These are phyloP conservation scores for Cynocephalus volans DNA, from an alignment of 2,113 vertebrate species.

Conservation along the genomic window DNA sequence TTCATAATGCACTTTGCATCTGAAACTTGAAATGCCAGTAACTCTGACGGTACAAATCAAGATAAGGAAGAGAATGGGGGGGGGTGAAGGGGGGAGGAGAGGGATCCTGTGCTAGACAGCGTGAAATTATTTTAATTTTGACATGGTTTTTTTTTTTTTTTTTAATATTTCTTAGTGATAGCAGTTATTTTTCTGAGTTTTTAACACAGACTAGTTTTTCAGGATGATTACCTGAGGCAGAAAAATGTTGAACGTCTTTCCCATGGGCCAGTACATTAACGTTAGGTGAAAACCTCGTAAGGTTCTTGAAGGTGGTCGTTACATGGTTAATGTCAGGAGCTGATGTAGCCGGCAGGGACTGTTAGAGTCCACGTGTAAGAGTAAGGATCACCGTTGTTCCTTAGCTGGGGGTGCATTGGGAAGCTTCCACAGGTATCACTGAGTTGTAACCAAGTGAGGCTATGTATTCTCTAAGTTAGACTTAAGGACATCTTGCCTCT, in stretches of 20 bases:
- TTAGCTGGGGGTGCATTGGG: neutral
- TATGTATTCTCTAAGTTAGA: neutral
- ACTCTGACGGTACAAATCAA: neutral
- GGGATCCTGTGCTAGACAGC: too few relatives aligned
- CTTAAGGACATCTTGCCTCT: neutral
- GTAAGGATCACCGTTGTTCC: neutral
- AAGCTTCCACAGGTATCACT: rapidly evolving
- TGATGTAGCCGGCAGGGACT: neutral
- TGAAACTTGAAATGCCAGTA: neutral
- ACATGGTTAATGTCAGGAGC: neutral
- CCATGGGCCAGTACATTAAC: neutral
- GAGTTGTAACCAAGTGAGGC: neutral
- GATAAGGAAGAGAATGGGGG: neutral
- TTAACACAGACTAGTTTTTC: slow-evolving; percentile 22
- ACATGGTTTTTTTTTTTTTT: neutral
- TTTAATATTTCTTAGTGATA: neutral
- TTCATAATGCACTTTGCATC: neutral
- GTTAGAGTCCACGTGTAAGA: neutral
- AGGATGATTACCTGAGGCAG: neutral
- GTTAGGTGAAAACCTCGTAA: neutral
- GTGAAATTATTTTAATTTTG: neutral
- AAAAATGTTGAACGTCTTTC: neutral
- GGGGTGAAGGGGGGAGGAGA: neutral
- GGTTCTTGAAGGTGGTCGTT: neutral
- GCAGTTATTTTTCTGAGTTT: neutral